Conservation (phyloP, 2,797 vertebrate species). For the Neostethus bicornis region DNA sequence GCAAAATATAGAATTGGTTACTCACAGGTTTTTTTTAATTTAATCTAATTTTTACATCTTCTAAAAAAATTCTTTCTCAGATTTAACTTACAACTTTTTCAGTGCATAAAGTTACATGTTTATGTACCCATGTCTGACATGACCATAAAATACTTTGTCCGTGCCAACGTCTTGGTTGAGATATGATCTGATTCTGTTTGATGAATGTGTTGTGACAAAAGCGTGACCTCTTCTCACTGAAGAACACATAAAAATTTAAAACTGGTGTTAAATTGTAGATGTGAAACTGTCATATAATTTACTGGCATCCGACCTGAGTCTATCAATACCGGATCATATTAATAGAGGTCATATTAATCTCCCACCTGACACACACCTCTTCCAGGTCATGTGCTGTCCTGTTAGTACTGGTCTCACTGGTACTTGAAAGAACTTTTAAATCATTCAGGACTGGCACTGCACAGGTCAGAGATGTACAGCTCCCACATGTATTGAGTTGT, state of each 20-base stretch:
- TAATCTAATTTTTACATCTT: no score
- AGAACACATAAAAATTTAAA: slow-evolving; percentile 15
- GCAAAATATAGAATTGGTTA: no score
- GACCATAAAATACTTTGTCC: no score
- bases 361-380: slow-evolving; percentile 10
- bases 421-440: slow-evolving; percentile 10
- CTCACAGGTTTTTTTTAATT: no score
- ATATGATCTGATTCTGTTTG: not conserved
- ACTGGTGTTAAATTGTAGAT: slow-evolving; percentile 24
- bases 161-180: not conserved
- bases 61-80: no score
- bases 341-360: slow-evolving; percentile 9
- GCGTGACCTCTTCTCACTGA: slow-evolving; percentile 5
- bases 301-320: not conserved
- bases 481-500: not conserved
- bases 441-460: not conserved
- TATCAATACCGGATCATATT: slow-evolving; percentile 19
- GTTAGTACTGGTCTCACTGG: slow-evolving; percentile 3
- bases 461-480: not conserved
- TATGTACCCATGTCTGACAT: no score
- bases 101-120: no score
- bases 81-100: no score
- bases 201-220: slow-evolving; percentile 2
- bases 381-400: not conserved
- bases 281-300: slow-evolving; percentile 5